Percentiles rank a stretch among this genome's conserved stretches.
These are phyloP conservation scores for Siphamia tubifer DNA, from an alignment of 2,113 vertebrate genomes.

Conservation along the genomic window DNA sequence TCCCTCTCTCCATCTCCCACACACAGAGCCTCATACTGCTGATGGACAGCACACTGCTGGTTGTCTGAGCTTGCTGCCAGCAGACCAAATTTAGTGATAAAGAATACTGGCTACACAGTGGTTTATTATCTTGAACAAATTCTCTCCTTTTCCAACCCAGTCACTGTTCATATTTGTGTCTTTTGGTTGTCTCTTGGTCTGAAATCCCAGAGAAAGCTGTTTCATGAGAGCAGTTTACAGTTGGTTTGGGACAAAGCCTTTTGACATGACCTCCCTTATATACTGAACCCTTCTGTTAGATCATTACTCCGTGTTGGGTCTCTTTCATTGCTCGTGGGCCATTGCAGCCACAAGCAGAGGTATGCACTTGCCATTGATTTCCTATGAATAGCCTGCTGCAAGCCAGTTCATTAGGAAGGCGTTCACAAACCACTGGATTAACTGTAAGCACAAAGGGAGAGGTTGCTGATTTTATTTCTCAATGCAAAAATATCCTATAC, in stretches of 20 bases:
- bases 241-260: constrained; percentile 29
- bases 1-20: constrained; percentile 51
- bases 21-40: constrained; percentile 52
- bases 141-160: constrained; percentile 15
- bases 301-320: constrained; percentile 68
- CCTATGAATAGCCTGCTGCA: constrained; percentile 66
- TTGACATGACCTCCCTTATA: constrained; percentile 3
- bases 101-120: not conserved
- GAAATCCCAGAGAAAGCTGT: not conserved
- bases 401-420: constrained; percentile 66
- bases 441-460: constrained; percentile 20
- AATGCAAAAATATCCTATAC: no score
- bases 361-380: constrained; percentile 75
- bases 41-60: constrained; percentile 58
- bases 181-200: not conserved
- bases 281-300: constrained; percentile 35
- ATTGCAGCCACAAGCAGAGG: constrained; percentile 60
- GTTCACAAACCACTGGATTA: constrained; percentile 64
- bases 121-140: constrained; percentile 37
- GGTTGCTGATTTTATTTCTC: constrained; percentile 3
- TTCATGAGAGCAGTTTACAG: not conserved
- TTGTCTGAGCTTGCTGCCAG: constrained; percentile 38
- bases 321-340: constrained; percentile 53
- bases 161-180: constrained; percentile 3
- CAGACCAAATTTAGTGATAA: constrained; percentile 30